phyloP scores from a whole-genome alignment of 2,888 invertebrate species.

The Gymnocheta viridis region DNA sequence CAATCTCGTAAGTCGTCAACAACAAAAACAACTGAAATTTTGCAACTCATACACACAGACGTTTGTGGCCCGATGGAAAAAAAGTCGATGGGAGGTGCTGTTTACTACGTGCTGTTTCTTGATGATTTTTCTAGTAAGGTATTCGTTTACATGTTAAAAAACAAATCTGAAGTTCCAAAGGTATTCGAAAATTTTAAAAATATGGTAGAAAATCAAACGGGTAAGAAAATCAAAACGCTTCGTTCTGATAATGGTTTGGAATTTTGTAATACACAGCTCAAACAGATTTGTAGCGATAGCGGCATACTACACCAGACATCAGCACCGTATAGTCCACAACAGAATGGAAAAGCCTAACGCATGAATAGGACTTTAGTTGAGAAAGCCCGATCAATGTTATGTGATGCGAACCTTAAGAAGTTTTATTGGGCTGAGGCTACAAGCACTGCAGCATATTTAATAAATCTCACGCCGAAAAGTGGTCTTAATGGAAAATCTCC shows the following conservation, averaged over 20 bases:
- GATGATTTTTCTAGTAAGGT: no score
- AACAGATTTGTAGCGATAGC: not conserved
- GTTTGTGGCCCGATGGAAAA: constrained; percentile 9
- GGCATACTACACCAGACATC: constrained; percentile 28
- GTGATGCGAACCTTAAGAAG: not conserved
- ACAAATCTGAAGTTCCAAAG: no score
- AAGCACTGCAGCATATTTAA: constrained; percentile 28
- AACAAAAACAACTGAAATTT: not conserved
- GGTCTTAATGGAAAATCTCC: constrained; percentile 18
- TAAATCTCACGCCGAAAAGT: constrained; percentile 22
- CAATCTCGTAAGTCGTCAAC: constrained; percentile 19
- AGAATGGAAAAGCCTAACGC: constrained; percentile 38
- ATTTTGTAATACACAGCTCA: constrained; percentile 10
- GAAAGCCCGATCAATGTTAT: constrained; percentile 28
- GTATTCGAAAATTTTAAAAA: no score
- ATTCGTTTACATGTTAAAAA: no score
- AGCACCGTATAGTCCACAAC: constrained; percentile 35
- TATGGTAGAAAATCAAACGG: no score
- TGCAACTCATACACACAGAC: constrained; percentile 19
- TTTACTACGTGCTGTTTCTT: no score
- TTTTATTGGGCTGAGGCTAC: constrained; percentile 17
- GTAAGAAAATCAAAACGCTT: no score
- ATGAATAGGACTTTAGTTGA: constrained; percentile 36
- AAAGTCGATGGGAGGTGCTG: no score
- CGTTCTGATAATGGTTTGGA: no score